Evolutionary conservation across 30 jellyfish, hydroid and myxozoan genomes (phyloP).

Genomic region (Rhopilema esculentum): DNA sequence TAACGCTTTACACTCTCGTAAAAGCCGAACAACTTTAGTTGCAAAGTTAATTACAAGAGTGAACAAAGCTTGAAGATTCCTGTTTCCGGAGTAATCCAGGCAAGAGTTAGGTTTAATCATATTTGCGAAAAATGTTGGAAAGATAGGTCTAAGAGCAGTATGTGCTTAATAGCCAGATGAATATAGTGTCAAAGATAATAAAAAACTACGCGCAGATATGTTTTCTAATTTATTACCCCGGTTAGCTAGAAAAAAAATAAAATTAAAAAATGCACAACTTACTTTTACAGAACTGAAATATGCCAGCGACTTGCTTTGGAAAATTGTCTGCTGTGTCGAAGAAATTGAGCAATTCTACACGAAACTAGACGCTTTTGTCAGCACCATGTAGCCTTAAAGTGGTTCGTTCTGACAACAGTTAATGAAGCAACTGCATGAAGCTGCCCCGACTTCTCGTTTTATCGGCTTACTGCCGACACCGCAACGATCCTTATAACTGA

Average conservation of each 20-base stretch:
- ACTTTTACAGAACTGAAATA: background rate
- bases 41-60: background rate
- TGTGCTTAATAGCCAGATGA: background rate
- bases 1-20: background rate
- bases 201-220: too few species aligned
- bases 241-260: too few species aligned
- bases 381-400: background rate
- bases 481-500: background rate
- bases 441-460: conserved; percentile 21
- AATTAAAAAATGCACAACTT: too few species aligned
- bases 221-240: too few species aligned
- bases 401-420: background rate
- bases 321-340: background rate
- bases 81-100: background rate
- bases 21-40: background rate
- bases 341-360: background rate
- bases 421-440: conserved; percentile 15
- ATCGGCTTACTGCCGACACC: conserved; percentile 9
- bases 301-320: background rate
- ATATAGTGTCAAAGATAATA: background rate
- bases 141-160: background rate
- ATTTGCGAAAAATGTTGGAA: background rate
- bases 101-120: background rate
- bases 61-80: background rate
- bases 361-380: background rate